phyloP scores from a whole-genome alignment of 2,113 vertebrate species.

The Agapornis roseicollis region DNA sequence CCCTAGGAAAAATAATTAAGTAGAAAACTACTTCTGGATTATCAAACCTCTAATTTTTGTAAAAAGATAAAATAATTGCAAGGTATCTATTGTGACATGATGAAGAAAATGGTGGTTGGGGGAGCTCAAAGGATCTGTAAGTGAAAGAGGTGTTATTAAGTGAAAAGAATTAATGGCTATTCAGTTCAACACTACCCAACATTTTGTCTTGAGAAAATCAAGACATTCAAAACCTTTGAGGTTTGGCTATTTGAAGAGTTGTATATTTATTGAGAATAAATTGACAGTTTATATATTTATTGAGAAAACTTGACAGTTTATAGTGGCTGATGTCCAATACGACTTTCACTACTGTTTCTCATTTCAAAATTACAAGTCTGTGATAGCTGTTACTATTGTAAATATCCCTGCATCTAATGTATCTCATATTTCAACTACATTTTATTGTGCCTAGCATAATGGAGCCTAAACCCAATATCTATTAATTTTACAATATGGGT shows the following conservation, averaged over 20 bases:
- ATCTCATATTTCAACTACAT: background rate
- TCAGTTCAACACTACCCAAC: accelerated
- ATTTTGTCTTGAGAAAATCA: background rate
- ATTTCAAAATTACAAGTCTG: background rate
- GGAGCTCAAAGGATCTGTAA: background rate
- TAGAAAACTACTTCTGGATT: background rate
- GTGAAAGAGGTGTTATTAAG: background rate
- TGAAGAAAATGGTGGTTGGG: background rate
- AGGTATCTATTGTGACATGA: background rate
- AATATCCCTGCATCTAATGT: background rate
- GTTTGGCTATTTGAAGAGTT: background rate
- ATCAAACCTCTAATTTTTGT: background rate
- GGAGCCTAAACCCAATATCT: background rate
- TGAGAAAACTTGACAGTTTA: background rate
- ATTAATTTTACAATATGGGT: background rate
- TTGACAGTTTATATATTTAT: background rate
- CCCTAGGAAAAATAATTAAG: background rate
- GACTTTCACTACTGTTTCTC: background rate
- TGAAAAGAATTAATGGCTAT: background rate
- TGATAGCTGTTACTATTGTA: background rate
- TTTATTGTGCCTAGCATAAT: background rate
- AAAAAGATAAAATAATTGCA: background rate
- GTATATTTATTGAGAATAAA: background rate
- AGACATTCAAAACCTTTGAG: background rate
- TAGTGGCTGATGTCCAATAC: background rate